These are phyloP conservation scores for Alloscopus bannaensis DNA, from an alignment of 2,888 invertebrate genomes.

Conservation along the genomic window DNA sequence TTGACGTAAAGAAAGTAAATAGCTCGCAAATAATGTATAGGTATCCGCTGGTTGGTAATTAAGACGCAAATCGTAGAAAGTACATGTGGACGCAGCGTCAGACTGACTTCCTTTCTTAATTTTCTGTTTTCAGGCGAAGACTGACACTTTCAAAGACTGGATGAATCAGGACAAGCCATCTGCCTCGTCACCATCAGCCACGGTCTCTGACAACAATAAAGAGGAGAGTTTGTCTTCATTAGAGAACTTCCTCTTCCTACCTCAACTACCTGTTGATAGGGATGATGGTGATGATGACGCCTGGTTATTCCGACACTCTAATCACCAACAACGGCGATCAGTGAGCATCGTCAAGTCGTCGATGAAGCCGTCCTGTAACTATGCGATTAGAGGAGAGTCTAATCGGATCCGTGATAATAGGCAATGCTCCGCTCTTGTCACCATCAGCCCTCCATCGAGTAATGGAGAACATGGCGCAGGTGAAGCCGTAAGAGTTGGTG, in stretches of 20 bases:
- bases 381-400: neutral
- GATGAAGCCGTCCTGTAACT: conserved; percentile 14
- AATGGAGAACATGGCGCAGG: neutral
- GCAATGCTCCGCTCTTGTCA: neutral
- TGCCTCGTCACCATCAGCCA: neutral
- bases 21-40: too few species aligned
- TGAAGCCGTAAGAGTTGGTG: conserved; percentile 3
- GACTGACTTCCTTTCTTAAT: conserved; percentile 25
- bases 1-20: too few species aligned
- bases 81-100: too few species aligned
- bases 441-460: neutral
- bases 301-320: conserved; percentile 29
- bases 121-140: conserved; percentile 45
- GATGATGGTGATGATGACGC: conserved; percentile 39
- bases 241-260: conserved; percentile 60
- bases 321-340: conserved; percentile 20
- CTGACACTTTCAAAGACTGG: conserved; percentile 54
- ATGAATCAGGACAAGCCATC: conserved; percentile 45
- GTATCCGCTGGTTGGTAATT: too few species aligned
- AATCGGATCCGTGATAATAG: neutral
- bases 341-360: conserved; percentile 31
- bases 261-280: conserved; percentile 50
- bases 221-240: conserved; percentile 44
- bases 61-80: too few species aligned
- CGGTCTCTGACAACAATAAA: conserved; percentile 39